phyloP scores from a whole-genome alignment of 1,140 invertebrate genomes.

The Propsilocerus akamusi region DNA sequence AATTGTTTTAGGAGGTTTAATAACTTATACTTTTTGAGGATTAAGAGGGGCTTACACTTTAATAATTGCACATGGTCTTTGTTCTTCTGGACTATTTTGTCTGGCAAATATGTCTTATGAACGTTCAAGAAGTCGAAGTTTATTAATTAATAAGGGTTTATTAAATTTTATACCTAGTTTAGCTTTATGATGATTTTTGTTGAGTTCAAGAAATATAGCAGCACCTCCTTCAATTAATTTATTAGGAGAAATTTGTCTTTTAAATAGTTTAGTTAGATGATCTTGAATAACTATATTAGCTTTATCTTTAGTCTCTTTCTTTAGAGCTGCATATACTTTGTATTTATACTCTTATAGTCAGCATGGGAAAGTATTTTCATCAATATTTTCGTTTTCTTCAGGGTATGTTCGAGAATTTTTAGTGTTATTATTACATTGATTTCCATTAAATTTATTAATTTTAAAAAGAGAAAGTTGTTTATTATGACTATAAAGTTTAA shows the following conservation, averaged over 20 bases:
- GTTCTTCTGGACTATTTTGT: constrained; percentile 48
- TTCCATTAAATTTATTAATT: constrained; percentile 37
- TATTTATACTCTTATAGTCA: constrained; percentile 33
- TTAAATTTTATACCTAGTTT: constrained; percentile 27
- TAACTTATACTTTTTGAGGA: constrained; percentile 27
- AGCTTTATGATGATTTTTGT: constrained; percentile 38
- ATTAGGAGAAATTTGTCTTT: constrained; percentile 36
- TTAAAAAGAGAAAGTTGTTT: constrained; percentile 29
- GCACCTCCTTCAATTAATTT: constrained; percentile 25
- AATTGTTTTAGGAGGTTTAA: constrained; percentile 27
- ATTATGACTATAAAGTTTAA: constrained; percentile 33
- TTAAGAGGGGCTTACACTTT: constrained; percentile 29
- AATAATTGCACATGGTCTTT: constrained; percentile 44
- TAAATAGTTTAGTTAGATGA: constrained; percentile 31
- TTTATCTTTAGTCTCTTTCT: constrained; percentile 28
- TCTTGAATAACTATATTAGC: constrained; percentile 25
- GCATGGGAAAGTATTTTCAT: constrained; percentile 28
- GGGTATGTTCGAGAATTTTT: constrained; percentile 31
- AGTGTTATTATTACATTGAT: constrained; percentile 35
- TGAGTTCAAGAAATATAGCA: constrained; percentile 26
- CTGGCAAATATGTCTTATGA: constrained; percentile 44
- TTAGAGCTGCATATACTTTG: constrained; percentile 23
- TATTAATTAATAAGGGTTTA: constrained; percentile 25
- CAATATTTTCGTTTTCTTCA: constrained; percentile 22
- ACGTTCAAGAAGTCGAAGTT: constrained; percentile 20